Conservation (phyloP, 37 sponge, comb jelly and placozoan species). For the Beroe forskalii region DNA sequence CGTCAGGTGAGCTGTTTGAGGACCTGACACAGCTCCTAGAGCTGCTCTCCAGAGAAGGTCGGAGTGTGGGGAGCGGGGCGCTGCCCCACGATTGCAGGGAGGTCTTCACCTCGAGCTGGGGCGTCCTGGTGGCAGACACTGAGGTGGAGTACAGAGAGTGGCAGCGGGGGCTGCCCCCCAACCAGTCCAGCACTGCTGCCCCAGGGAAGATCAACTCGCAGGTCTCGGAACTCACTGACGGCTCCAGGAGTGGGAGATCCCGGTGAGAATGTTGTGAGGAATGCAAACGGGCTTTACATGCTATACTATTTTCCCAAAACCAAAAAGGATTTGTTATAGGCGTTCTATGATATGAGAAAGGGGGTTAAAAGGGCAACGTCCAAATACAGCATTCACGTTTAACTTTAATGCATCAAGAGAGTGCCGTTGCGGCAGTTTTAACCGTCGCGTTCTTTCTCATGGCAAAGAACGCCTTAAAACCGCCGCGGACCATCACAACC, state of each 20-base stretch:
- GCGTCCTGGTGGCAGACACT: background rate
- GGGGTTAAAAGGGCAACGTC: no score
- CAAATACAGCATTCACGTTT: no score
- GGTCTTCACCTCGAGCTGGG: background rate
- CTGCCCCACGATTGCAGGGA: background rate
- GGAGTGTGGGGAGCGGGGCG: background rate
- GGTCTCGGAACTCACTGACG: slow-evolving; percentile 50
- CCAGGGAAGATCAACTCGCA: slow-evolving; percentile 52
- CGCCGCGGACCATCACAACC: no score
- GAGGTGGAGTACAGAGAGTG: slow-evolving; percentile 55
- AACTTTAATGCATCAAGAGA: no score
- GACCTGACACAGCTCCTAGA: background rate
- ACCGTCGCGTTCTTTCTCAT: no score
- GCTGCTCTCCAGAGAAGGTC: background rate
- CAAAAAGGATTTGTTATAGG: no score
- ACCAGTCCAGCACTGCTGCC: background rate
- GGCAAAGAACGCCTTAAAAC: no score
- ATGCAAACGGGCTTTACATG: no score
- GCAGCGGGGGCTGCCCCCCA: slow-evolving; percentile 34
- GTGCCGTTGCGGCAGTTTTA: no score
- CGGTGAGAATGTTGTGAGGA: no score
- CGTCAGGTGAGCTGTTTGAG: slow-evolving; percentile 42
- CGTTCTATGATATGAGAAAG: no score
- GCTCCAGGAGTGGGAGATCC: slow-evolving; percentile 32
- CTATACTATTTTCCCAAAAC: no score